Evolutionary conservation across 2,797 vertebrate species (phyloP).

Genomic region (Australoheros facetus): DNA sequence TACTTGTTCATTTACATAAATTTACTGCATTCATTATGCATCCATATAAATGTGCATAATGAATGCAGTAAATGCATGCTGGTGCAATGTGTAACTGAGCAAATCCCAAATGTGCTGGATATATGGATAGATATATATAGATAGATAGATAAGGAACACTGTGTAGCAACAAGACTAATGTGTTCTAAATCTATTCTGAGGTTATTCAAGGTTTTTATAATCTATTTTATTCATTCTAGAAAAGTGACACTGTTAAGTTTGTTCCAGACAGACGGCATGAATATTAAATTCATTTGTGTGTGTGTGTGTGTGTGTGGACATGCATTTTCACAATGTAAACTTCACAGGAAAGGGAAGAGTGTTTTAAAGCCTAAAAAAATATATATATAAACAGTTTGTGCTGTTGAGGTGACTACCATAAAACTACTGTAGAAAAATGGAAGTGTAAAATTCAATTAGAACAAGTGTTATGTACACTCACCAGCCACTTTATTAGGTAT

Average conservation of each 20-base stretch:
- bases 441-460: too few species aligned
- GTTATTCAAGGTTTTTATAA: background rate
- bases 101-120: background rate
- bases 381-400: background rate
- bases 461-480: background rate
- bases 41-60: slow-evolving; percentile 7
- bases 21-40: slow-evolving; percentile 7
- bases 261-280: background rate
- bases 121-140: background rate
- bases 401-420: too few species aligned
- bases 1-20: slow-evolving; percentile 10
- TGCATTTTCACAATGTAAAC: too few species aligned
- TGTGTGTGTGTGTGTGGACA: too few species aligned
- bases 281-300: background rate
- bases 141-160: background rate
- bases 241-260: background rate
- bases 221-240: background rate
- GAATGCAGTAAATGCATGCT: background rate
- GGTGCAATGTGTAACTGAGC: background rate
- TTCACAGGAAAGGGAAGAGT: background rate
- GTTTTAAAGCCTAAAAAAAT: background rate
- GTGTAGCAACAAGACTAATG: background rate
- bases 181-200: background rate
- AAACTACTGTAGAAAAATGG: too few species aligned
- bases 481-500: too few species aligned